phyloP scores from a whole-genome alignment of 2,888 invertebrate species.

The Lumbricus terrestris region DNA sequence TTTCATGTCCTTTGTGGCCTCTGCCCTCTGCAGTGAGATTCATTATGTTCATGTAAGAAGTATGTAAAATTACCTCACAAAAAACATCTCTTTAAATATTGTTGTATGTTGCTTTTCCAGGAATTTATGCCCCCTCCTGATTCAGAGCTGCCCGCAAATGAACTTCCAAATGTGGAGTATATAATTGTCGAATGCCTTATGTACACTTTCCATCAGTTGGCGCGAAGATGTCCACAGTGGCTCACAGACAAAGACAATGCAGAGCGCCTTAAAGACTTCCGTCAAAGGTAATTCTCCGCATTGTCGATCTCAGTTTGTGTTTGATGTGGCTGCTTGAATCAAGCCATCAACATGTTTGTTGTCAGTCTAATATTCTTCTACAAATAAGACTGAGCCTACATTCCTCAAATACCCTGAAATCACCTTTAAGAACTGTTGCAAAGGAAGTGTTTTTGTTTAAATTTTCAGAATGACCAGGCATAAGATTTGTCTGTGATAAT shows the following conservation, averaged over 20 bases:
- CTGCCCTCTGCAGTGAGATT: too few species aligned
- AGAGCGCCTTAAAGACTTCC: slow-evolving; percentile 79
- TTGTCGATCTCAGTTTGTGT: neutral
- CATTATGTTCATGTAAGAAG: neutral
- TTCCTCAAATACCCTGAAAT: neutral
- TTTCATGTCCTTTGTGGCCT: too few species aligned
- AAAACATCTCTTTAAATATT: neutral
- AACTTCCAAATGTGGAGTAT: slow-evolving; percentile 12
- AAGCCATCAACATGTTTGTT: neutral
- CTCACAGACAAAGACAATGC: slow-evolving; percentile 68
- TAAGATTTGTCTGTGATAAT: neutral
- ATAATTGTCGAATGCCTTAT: slow-evolving; percentile 79
- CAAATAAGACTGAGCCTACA: neutral
- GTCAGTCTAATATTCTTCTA: neutral
- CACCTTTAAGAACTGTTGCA: neutral
- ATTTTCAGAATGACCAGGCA: neutral
- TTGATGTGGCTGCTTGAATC: neutral
- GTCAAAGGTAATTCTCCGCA: slow-evolving; percentile 57
- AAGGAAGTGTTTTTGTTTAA: neutral
- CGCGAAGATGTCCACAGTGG: slow-evolving; percentile 76
- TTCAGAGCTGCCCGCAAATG: slow-evolving; percentile 37
- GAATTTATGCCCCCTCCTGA: slow-evolving; percentile 73
- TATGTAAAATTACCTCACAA: neutral
- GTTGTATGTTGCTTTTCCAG: slow-evolving; percentile 62
- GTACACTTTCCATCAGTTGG: slow-evolving; percentile 73